Evolutionary conservation across 2,797 vertebrate species (phyloP).

Genomic region (Sus cebifrons): DNA sequence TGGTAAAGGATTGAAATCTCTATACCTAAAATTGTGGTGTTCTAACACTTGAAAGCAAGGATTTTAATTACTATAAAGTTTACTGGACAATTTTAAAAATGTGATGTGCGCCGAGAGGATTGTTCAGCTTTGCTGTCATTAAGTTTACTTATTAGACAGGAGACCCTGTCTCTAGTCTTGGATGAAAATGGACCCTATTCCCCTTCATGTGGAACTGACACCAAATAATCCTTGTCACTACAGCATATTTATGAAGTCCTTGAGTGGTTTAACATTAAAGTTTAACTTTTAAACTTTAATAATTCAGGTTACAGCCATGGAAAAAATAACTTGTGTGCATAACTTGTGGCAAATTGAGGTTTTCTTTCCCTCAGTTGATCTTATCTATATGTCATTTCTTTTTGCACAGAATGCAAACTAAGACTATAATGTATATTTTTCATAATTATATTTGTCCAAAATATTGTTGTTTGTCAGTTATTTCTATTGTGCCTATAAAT

Average conservation of each 20-base stretch:
- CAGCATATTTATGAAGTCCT: conserved; percentile 53
- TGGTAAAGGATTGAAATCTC: conserved; percentile 3
- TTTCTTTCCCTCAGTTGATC: conserved; percentile 16
- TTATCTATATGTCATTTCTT: conserved; percentile 42
- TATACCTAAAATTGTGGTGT: not conserved
- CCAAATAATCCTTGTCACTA: not conserved
- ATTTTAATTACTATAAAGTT: not conserved
- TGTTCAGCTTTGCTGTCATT: not conserved
- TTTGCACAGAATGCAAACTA: not conserved
- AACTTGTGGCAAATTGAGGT: conserved; percentile 58
- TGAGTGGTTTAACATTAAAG: conserved; percentile 45
- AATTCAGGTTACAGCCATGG: conserved; percentile 10
- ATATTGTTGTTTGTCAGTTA: not conserved
- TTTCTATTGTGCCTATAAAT: conserved; percentile 8
- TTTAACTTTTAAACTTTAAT: conserved; percentile 72
- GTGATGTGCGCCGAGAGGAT: not conserved
- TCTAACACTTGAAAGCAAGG: not conserved
- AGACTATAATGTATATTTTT: conserved; percentile 4
- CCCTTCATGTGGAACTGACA: not conserved
- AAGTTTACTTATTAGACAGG: conserved; percentile 15
- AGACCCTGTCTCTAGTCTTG: not conserved
- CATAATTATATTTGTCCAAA: not conserved
- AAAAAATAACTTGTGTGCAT: conserved; percentile 44
- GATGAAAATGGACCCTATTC: not conserved
- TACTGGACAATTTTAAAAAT: not conserved